These are phyloP conservation scores for Helobdella robusta DNA, from an alignment of 2,888 invertebrate genomes.

Conservation along the genomic window DNA sequence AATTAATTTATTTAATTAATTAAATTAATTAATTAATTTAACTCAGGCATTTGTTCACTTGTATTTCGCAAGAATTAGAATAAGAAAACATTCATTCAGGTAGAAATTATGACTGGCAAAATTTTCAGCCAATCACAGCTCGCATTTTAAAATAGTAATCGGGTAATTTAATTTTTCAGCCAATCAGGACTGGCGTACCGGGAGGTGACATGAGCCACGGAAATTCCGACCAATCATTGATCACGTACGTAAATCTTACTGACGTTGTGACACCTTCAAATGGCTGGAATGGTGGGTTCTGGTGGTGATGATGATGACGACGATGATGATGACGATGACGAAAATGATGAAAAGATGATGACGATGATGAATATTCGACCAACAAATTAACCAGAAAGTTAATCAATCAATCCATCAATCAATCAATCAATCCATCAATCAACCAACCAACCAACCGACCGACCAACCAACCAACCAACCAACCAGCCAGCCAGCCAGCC, in stretches of 20 bases:
- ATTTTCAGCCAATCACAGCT: too few relatives aligned
- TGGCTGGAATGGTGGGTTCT: slow-evolving; percentile 38
- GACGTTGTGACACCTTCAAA: slow-evolving; percentile 60
- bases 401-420: too few relatives aligned
- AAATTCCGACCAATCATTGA: slow-evolving; percentile 48
- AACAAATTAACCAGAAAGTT: too few relatives aligned
- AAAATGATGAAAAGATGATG: slow-evolving; percentile 8
- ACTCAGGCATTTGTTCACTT: too few relatives aligned
- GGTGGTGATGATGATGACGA: background rate
- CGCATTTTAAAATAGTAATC: too few relatives aligned
- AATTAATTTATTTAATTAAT: too few relatives aligned
- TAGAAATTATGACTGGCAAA: background rate
- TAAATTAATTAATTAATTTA: too few relatives aligned
- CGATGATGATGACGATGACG: slow-evolving; percentile 17
- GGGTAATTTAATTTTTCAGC: too few relatives aligned
- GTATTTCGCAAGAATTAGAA: background rate
- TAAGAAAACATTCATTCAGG: background rate
- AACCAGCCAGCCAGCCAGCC: too few relatives aligned
- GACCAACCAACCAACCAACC: too few relatives aligned
- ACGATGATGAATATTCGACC: slow-evolving; percentile 5
- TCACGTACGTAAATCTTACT: slow-evolving; percentile 65
- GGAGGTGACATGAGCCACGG: slow-evolving; percentile 48
- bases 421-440: too few relatives aligned
- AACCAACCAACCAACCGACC: too few relatives aligned
- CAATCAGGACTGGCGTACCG: slow-evolving; percentile 37